Evolutionary conservation across 2,888 invertebrate species (phyloP).

Genomic region (Glyphotaelius pellucidus): DNA sequence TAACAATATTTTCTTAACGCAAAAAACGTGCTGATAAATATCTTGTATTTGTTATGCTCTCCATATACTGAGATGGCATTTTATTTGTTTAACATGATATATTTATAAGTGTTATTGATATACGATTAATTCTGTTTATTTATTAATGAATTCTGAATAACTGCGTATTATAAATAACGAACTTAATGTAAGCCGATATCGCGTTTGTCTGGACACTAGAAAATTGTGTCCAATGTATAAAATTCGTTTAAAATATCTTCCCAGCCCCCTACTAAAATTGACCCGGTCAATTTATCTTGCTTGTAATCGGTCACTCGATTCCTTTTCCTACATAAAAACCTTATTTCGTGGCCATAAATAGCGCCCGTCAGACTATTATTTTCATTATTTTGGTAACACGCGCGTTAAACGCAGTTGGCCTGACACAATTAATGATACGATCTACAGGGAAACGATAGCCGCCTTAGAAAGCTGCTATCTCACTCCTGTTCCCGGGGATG

Average conservation of each 20-base stretch:
- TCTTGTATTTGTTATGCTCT: neutral
- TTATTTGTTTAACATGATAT: neutral
- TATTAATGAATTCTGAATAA: neutral
- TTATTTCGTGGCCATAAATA: slow-evolving; percentile 37
- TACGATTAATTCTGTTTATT: neutral
- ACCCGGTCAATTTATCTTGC: slow-evolving; percentile 9
- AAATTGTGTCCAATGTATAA: neutral
- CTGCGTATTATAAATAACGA: neutral
- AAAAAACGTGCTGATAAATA: neutral
- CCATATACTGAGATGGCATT: neutral
- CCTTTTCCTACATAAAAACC: slow-evolving; percentile 39
- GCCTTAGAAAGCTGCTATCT: neutral
- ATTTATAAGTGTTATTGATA: neutral
- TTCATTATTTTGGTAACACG: slow-evolving; percentile 22
- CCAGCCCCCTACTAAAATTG: neutral
- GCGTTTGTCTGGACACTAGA: neutral
- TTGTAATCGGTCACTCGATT: slow-evolving; percentile 43
- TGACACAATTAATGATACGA: slow-evolving; percentile 32
- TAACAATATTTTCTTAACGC: neutral
- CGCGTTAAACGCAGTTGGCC: slow-evolving; percentile 34
- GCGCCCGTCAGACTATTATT: slow-evolving; percentile 29
- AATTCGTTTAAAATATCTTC: neutral
- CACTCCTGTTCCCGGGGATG: neutral
- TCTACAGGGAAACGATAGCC: slow-evolving; percentile 8
- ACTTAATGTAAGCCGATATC: neutral